Conservation (phyloP, 2,888 invertebrate genomes). For the Nomada ruficornis region DNA sequence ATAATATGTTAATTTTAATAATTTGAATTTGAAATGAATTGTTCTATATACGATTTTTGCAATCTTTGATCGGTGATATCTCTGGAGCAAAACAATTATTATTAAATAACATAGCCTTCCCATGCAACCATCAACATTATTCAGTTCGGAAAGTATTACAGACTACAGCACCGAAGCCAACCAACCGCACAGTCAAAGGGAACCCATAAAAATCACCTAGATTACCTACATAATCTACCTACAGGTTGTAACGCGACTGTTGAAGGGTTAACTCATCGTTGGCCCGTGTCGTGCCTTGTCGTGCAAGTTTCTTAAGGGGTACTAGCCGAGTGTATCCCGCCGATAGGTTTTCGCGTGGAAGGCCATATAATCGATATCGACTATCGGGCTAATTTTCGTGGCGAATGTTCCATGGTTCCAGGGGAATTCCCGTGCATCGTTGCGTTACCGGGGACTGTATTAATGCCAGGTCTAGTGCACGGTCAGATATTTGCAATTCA, state of each 20-base stretch:
- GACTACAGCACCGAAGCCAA: neutral
- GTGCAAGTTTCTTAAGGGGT: neutral
- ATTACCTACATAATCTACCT: slow-evolving; percentile 17
- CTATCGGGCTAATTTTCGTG: slow-evolving; percentile 28
- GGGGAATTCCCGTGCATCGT: slow-evolving; percentile 26
- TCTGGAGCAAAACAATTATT: neutral
- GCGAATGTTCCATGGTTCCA: slow-evolving; percentile 17
- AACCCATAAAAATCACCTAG: slow-evolving; percentile 9
- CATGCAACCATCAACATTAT: too few relatives aligned
- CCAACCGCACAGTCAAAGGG: too few relatives aligned
- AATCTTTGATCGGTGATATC: neutral
- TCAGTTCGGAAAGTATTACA: too few relatives aligned
- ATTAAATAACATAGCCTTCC: too few relatives aligned
- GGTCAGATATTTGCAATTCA: slow-evolving; percentile 45
- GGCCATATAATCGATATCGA: slow-evolving; percentile 11
- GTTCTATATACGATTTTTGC: too few relatives aligned
- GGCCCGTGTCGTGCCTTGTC: neutral
- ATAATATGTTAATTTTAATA: too few relatives aligned
- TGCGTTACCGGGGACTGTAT: slow-evolving; percentile 30
- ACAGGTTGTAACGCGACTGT: slow-evolving; percentile 3
- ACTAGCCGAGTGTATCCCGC: neutral
- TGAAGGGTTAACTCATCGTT: slow-evolving; percentile 21
- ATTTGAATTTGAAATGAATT: too few relatives aligned
- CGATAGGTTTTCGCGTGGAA: slow-evolving; percentile 8
- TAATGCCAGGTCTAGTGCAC: slow-evolving; percentile 39